Evolutionary conservation across 1,140 invertebrate species (phyloP).

Genomic region (Hyles euphorbiae): DNA sequence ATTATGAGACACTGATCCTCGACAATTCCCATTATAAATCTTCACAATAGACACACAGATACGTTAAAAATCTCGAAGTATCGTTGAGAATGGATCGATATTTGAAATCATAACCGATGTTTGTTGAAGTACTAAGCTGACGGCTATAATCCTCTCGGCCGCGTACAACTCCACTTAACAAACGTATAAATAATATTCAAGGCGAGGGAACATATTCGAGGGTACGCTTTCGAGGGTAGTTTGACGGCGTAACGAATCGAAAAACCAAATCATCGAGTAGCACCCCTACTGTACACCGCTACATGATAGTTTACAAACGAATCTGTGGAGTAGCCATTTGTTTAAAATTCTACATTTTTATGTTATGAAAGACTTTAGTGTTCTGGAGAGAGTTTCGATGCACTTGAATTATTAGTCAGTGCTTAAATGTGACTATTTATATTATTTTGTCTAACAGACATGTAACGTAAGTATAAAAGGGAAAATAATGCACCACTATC

Average conservation of each 20-base stretch:
- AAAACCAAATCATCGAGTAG: slow-evolving; percentile 75
- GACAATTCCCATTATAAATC: too few relatives aligned
- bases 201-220: slow-evolving; percentile 71
- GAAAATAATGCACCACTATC: too few relatives aligned
- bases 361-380: too few relatives aligned
- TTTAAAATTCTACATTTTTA: slow-evolving; percentile 2
- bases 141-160: slow-evolving; percentile 63
- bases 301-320: slow-evolving; percentile 62
- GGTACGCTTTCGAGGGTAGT: slow-evolving; percentile 68
- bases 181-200: slow-evolving; percentile 75
- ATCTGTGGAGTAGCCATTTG: slow-evolving; percentile 37
- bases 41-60: too few relatives aligned
- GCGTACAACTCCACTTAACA: slow-evolving; percentile 70
- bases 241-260: slow-evolving; percentile 75
- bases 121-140: slow-evolving; percentile 71
- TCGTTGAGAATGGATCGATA: slow-evolving; percentile 40
- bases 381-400: too few relatives aligned
- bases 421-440: too few relatives aligned
- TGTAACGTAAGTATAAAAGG: too few relatives aligned
- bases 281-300: slow-evolving; percentile 67
- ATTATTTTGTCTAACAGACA: too few relatives aligned
- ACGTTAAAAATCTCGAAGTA: too few relatives aligned
- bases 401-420: too few relatives aligned
- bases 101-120: slow-evolving; percentile 70
- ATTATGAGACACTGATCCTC: too few relatives aligned